Evolutionary conservation across 30 jellyfish, hydroid and myxozoan genomes (phyloP).

Genomic region (Clytia hemisphaerica): DNA sequence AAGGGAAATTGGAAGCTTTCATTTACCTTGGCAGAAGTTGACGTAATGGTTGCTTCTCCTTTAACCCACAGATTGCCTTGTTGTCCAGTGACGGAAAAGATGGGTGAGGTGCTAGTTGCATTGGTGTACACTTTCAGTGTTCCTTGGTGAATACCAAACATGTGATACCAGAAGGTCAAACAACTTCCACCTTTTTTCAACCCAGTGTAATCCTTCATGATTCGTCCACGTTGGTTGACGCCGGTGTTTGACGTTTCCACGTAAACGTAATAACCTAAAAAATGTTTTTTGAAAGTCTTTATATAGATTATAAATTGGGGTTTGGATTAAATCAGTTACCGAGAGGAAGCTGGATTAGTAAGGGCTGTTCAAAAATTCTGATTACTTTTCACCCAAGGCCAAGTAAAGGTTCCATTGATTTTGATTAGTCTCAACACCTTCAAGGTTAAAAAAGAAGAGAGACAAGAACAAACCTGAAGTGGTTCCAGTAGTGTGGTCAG

Average conservation of each 20-base stretch:
- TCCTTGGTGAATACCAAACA: slow-evolving; percentile 71
- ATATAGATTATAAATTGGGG: no score
- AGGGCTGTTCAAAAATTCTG: no score
- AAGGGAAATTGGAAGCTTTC: no score
- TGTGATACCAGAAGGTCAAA: slow-evolving; percentile 64
- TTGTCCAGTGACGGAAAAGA: slow-evolving; percentile 64
- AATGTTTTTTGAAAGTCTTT: no score
- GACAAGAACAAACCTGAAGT: slow-evolving; percentile 26
- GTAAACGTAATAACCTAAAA: slow-evolving; percentile 59
- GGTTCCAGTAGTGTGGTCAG: slow-evolving; percentile 68
- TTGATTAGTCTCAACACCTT: background rate
- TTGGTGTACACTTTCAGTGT: slow-evolving; percentile 22
- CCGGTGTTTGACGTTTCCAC: slow-evolving; percentile 60
- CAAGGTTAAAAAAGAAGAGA: background rate
- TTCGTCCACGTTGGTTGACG: slow-evolving; percentile 47
- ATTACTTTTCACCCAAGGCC: no score
- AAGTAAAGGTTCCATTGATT: background rate
- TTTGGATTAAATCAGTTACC: no score
- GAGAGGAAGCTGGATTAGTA: no score
- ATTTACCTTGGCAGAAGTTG: slow-evolving; percentile 50
- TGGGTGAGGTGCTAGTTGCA: background rate
- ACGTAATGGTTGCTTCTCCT: slow-evolving; percentile 48
- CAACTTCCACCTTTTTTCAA: slow-evolving; percentile 74
- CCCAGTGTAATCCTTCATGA: slow-evolving; percentile 24
- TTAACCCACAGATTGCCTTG: slow-evolving; percentile 77